A percentile compares a stretch with the other conserved stretches of the same genome.
These are phyloP conservation scores for Nomada flava DNA, from an alignment of 2,888 invertebrate species.

Conservation along the genomic window DNA sequence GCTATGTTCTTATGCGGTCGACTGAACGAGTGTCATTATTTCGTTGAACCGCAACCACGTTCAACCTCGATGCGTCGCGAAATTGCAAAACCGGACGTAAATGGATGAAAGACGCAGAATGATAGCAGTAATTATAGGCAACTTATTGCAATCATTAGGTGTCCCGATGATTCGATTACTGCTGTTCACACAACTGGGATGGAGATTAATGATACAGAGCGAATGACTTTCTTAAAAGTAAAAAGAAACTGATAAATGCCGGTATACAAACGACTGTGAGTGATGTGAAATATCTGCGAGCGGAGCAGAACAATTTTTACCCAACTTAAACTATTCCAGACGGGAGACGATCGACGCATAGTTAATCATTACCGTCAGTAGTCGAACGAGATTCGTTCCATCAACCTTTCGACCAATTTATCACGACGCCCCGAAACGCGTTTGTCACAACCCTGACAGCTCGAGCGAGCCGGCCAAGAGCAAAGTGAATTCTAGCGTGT, in stretches of 20 bases:
- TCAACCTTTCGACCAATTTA: slow-evolving; percentile 13
- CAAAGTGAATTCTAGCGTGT: background rate
- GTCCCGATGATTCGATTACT: background rate
- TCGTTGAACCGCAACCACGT: slow-evolving; percentile 28
- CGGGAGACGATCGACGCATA: background rate
- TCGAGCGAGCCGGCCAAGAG: background rate
- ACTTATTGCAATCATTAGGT: slow-evolving; percentile 29
- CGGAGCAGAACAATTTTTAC: background rate
- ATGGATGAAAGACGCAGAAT: slow-evolving; percentile 16
- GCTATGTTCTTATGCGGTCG: too few species aligned
- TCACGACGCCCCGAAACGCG: background rate
- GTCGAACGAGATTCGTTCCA: background rate
- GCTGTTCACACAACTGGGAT: background rate
- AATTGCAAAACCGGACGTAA: slow-evolving; percentile 42
- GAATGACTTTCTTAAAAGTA: background rate
- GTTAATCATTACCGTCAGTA: background rate
- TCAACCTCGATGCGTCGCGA: background rate
- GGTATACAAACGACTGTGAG: slow-evolving; percentile 50
- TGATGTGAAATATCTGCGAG: background rate
- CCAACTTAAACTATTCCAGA: background rate
- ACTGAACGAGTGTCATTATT: background rate
- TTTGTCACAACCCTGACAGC: background rate
- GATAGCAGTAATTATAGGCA: slow-evolving; percentile 33
- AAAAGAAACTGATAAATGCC: slow-evolving; percentile 12
- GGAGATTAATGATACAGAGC: slow-evolving; percentile 2